Percentiles rank a stretch among this genome's conserved stretches.
Conservation (phyloP, 2,888 invertebrate species). For the Cheilosia grossa region DNA sequence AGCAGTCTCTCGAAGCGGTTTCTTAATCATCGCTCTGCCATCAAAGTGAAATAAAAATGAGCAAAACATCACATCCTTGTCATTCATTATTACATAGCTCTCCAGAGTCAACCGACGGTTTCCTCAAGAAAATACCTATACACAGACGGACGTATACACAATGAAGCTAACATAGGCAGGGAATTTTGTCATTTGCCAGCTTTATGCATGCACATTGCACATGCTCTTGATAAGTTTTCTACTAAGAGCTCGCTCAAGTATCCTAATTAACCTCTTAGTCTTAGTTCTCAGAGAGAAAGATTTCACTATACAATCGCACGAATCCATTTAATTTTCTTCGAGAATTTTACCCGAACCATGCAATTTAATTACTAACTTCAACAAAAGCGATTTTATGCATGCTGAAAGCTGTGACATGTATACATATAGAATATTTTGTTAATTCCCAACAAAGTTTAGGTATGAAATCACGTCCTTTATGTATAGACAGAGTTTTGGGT, state of each 20-base stretch:
- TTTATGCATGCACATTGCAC: constrained; percentile 7
- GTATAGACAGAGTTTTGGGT: too few relatives aligned
- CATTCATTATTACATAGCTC: too few relatives aligned
- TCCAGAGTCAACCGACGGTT: too few relatives aligned
- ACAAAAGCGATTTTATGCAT: neutral
- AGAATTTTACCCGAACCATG: constrained; percentile 14
- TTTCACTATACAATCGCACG: constrained; percentile 15
- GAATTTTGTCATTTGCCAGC: neutral
- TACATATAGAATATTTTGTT: neutral
- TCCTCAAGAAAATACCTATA: too few relatives aligned
- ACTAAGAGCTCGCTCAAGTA: neutral
- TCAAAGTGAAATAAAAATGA: too few relatives aligned
- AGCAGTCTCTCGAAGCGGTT: too few relatives aligned
- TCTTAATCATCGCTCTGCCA: too few relatives aligned
- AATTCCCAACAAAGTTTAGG: too few relatives aligned
- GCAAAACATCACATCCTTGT: too few relatives aligned
- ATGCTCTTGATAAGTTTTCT: neutral
- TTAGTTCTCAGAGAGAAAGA: neutral
- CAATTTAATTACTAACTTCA: constrained; percentile 22
- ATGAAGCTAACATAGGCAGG: too few relatives aligned
- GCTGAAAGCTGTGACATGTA: neutral
- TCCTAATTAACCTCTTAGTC: constrained; percentile 17
- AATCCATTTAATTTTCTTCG: constrained; percentile 17
- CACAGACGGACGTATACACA: too few relatives aligned
- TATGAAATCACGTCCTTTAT: too few relatives aligned